Conservation (phyloP, 2,888 invertebrate species). For the Lacanobia oleracea region DNA sequence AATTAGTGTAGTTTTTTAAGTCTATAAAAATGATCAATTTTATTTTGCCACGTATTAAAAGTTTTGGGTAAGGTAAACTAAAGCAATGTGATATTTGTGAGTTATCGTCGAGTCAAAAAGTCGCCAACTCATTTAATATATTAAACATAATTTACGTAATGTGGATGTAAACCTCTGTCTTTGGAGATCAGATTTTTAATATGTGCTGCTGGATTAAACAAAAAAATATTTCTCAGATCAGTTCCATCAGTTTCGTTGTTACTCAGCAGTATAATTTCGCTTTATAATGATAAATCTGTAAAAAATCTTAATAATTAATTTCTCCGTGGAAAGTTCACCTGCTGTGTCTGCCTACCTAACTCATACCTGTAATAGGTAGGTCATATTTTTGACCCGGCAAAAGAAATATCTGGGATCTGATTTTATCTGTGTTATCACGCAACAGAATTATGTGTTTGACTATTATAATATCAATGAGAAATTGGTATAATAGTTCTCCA, state of each 20-base stretch:
- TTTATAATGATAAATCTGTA: neutral
- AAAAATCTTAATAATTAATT: neutral
- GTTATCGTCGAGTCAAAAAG: no score
- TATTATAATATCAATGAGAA: neutral
- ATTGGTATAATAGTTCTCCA: constrained; percentile 16
- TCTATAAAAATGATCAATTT: no score
- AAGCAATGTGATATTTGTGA: no score
- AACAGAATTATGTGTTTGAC: neutral
- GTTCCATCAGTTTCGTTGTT: neutral
- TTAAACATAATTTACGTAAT: no score
- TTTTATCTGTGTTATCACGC: no score
- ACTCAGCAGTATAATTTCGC: neutral
- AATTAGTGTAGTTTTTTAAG: no score
- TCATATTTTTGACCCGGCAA: constrained; percentile 61
- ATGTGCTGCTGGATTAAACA: no score
- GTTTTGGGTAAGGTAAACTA: no score
- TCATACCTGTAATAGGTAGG: constrained; percentile 46
- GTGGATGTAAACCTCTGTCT: no score
- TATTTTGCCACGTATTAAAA: no score
- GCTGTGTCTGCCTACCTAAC: constrained; percentile 8
- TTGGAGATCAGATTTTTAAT: no score
- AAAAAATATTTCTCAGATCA: neutral
- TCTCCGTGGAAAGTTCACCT: constrained; percentile 29
- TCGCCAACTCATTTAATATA: no score
- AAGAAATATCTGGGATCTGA: constrained; percentile 56